Evolutionary conservation across 2,797 vertebrate species (phyloP).

Genomic region (Vespertilio murinus): DNA sequence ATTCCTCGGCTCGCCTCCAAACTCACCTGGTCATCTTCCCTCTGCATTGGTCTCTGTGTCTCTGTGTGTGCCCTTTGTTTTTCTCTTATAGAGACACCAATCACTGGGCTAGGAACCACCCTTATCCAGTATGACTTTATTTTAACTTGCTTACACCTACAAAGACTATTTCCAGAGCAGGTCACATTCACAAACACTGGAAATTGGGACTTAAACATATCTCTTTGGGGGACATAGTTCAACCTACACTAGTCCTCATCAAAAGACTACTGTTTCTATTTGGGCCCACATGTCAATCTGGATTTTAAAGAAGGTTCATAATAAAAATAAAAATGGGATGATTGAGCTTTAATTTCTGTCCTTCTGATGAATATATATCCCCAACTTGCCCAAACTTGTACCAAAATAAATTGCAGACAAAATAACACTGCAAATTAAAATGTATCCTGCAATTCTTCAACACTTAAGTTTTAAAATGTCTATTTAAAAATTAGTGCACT

Average conservation of each 20-base stretch:
- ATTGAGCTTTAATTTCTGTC: neutral
- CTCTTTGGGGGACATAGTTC: neutral
- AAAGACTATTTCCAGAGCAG: neutral
- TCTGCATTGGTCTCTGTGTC: neutral
- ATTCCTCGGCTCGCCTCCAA: neutral
- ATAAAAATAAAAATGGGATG: neutral
- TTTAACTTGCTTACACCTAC: neutral
- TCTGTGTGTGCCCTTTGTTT: neutral
- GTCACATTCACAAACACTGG: neutral
- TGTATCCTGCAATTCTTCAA: conserved; percentile 18
- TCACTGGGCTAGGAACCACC: neutral
- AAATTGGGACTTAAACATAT: neutral
- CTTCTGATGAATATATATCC: neutral
- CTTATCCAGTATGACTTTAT: neutral
- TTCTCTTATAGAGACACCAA: neutral
- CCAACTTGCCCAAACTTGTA: neutral
- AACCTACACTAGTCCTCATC: neutral
- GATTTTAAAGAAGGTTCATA: neutral
- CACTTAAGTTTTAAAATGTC: neutral
- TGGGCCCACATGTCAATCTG: neutral
- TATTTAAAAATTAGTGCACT: neutral
- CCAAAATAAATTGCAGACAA: conserved; percentile 26
- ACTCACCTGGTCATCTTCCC: neutral
- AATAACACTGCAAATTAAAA: conserved; percentile 45
- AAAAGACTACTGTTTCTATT: neutral